These are phyloP conservation scores for Procambarus virginalis DNA, from an alignment of 1,140 invertebrate genomes.

Conservation along the genomic window DNA sequence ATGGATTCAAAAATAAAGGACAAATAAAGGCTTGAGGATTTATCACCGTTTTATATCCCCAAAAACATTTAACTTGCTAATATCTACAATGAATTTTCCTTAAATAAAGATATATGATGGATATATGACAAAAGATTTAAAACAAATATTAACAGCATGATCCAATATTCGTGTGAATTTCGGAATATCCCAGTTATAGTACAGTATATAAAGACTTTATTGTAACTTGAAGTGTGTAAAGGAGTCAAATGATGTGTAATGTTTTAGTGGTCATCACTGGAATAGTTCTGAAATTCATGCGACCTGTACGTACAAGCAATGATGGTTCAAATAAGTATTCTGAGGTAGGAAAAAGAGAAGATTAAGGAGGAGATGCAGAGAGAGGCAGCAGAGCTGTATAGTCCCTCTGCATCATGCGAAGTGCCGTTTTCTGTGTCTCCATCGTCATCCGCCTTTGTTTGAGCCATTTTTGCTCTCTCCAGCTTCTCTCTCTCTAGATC, in stretches of 20 bases:
- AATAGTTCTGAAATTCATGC: slow-evolving; percentile 17
- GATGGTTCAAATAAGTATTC: slow-evolving; percentile 10
- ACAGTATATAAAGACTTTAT: not conserved
- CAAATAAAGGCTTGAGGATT: not conserved
- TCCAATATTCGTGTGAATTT: slow-evolving; percentile 13
- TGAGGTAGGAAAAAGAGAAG: slow-evolving; percentile 36
- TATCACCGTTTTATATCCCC: not conserved
- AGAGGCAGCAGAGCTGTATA: slow-evolving; percentile 37
- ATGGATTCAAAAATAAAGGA: no score
- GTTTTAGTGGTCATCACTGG: not conserved
- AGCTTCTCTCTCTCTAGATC: slow-evolving; percentile 43
- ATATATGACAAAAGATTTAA: not conserved
- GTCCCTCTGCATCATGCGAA: slow-evolving; percentile 27
- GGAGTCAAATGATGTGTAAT: not conserved
- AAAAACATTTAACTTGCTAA: not conserved
- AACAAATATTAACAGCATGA: slow-evolving; percentile 10
- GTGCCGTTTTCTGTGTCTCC: slow-evolving; percentile 17
- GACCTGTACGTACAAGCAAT: not conserved
- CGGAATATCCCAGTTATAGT: not conserved
- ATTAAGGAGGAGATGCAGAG: slow-evolving; percentile 43
- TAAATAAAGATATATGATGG: not conserved
- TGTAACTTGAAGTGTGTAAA: not conserved
- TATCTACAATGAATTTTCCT: not conserved
- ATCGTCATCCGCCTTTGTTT: slow-evolving; percentile 12
- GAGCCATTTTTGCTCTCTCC: slow-evolving; percentile 40